Percentiles rank a stretch among this genome's conserved stretches.
These are phyloP conservation scores for Atopsyche davidsoni DNA, from an alignment of 1,140 invertebrate species.

Conservation along the genomic window DNA sequence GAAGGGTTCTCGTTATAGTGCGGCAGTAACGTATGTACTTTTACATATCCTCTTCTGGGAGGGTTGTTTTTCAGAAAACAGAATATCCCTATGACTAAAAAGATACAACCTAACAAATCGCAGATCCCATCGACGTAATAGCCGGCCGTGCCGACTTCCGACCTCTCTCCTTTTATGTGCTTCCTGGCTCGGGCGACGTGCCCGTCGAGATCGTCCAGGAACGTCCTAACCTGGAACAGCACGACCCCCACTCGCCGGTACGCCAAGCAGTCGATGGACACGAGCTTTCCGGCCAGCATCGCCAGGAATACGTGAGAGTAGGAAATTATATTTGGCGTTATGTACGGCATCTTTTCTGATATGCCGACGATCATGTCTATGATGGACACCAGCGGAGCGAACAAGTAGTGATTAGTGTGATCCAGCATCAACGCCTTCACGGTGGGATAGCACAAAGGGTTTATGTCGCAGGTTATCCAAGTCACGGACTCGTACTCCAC, in stretches of 20 bases:
- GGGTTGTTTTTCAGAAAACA: slow-evolving; percentile 63
- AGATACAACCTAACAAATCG: slow-evolving; percentile 64
- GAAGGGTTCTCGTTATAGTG: slow-evolving; percentile 46
- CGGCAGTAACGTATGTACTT: slow-evolving; percentile 46
- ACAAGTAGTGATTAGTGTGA: slow-evolving; percentile 69
- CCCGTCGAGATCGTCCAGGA: slow-evolving; percentile 73
- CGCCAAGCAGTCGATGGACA: slow-evolving; percentile 60
- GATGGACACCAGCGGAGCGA: slow-evolving; percentile 63
- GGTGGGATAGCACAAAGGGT: slow-evolving; percentile 67
- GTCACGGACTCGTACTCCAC: slow-evolving; percentile 48
- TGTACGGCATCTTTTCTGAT: slow-evolving; percentile 53
- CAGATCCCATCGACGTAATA: slow-evolving; percentile 71
- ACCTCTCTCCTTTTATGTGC: slow-evolving; percentile 62
- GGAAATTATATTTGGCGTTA: slow-evolving; percentile 74
- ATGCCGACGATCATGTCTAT: slow-evolving; percentile 58
- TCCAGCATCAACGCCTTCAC: slow-evolving; percentile 70
- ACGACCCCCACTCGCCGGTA: slow-evolving; percentile 62
- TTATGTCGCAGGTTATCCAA: slow-evolving; percentile 59
- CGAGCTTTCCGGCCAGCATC: slow-evolving; percentile 58
- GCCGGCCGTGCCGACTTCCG: slow-evolving; percentile 63
- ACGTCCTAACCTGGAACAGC: slow-evolving; percentile 69
- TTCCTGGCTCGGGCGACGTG: slow-evolving; percentile 66
- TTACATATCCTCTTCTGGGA: slow-evolving; percentile 59
- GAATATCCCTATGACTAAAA: slow-evolving; percentile 58
- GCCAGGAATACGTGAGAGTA: slow-evolving; percentile 68